Conservation (phyloP, 2,888 invertebrate genomes). For the Pemphredon lugubris region DNA sequence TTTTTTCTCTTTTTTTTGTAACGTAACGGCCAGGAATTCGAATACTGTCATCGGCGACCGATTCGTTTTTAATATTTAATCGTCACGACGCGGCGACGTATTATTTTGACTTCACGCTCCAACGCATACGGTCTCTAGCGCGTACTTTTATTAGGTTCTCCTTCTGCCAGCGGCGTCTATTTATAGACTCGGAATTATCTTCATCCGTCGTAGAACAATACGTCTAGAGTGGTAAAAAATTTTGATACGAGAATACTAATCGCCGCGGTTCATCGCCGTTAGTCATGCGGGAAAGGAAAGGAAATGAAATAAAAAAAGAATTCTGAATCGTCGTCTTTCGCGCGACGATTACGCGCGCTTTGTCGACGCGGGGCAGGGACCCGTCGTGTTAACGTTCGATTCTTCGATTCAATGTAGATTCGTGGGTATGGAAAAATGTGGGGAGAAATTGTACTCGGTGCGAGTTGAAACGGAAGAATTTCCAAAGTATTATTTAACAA, state of each 20-base stretch:
- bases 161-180: conserved; percentile 58
- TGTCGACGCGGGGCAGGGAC: too few species aligned
- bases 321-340: too few species aligned
- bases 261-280: conserved; percentile 29
- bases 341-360: too few species aligned
- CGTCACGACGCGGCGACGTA: conserved; percentile 12
- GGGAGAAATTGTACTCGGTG: too few species aligned
- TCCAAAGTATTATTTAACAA: too few species aligned
- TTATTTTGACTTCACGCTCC: conserved; percentile 47
- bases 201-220: conserved; percentile 65
- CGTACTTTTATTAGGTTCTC: conserved; percentile 61
- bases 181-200: conserved; percentile 65
- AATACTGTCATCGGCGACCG: too few species aligned
- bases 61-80: conserved; percentile 21
- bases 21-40: too few species aligned
- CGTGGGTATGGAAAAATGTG: too few species aligned
- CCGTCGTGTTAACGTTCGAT: too few species aligned
- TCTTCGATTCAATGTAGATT: too few species aligned
- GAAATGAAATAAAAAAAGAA: background rate
- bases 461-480: too few species aligned
- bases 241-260: conserved; percentile 47
- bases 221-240: conserved; percentile 39
- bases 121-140: conserved; percentile 42
- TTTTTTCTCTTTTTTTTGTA: too few species aligned
- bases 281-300: conserved; percentile 3